Evolutionary conservation across 2,797 vertebrate genomes (phyloP).

Genomic region (Anableps anableps): DNA sequence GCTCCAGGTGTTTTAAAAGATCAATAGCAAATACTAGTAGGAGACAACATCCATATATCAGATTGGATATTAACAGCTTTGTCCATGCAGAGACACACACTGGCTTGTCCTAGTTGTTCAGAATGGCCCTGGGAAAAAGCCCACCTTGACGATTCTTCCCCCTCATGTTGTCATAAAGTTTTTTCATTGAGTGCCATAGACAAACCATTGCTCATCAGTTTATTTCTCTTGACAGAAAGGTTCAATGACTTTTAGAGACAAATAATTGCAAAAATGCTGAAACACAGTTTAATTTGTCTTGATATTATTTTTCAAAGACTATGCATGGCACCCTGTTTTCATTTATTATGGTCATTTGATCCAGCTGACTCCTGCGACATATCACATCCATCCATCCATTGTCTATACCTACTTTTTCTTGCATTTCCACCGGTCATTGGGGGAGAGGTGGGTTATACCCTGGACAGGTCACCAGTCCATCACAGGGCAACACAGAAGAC

Average conservation of each 20-base stretch:
- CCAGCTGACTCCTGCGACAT: not conserved
- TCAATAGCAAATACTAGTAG: not conserved
- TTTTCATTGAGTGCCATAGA: not conserved
- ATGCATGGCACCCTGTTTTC: not conserved
- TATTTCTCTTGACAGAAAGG: not conserved
- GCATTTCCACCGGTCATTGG: too few relatives aligned
- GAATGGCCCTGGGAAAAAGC: too few relatives aligned
- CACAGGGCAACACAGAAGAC: too few relatives aligned
- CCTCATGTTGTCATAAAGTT: not conserved
- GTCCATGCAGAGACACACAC: not conserved
- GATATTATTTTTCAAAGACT: not conserved
- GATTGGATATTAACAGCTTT: constrained; percentile 8
- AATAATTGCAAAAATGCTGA: not conserved
- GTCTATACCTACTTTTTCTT: too few relatives aligned
- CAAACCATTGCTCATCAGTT: not conserved
- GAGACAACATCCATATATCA: constrained; percentile 6
- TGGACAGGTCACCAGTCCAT: too few relatives aligned
- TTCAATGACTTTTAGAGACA: not conserved
- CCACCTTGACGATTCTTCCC: not conserved
- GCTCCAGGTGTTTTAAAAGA: constrained; percentile 14
- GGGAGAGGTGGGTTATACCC: too few relatives aligned
- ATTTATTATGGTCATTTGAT: not conserved
- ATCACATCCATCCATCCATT: too few relatives aligned
- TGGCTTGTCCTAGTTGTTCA: not conserved
- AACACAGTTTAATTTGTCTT: not conserved